phyloP scores from a whole-genome alignment of 35 echinoderm and acorn worm genomes.

The Stichopus chloronotus region DNA sequence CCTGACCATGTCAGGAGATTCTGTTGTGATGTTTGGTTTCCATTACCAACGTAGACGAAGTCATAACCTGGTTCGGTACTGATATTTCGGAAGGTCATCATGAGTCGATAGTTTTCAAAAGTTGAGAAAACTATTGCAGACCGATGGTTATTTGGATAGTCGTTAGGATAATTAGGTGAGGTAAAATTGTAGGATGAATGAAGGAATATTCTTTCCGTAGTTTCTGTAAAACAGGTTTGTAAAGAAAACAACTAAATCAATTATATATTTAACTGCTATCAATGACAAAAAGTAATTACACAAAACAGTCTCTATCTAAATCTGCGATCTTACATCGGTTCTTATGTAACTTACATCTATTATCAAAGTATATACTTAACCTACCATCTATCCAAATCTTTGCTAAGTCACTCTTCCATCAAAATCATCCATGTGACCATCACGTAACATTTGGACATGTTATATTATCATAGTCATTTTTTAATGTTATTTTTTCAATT shows the following conservation, averaged over 20 bases:
- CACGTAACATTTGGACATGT: no score
- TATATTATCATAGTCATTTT: no score
- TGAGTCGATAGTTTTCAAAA: background rate
- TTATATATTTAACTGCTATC: no score
- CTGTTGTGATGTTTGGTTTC: background rate
- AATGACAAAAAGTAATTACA: no score
- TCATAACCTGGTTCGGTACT: background rate
- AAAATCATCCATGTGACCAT: no score
- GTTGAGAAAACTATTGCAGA: background rate
- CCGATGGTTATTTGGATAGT: slow-evolving; percentile 1
- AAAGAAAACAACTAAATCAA: no score
- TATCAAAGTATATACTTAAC: no score
- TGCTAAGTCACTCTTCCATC: no score
- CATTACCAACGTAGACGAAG: background rate
- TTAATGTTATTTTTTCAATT: no score
- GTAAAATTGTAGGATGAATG: background rate
- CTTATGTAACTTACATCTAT: background rate
- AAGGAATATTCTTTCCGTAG: background rate
- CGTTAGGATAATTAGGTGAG: background rate
- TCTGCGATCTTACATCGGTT: background rate
- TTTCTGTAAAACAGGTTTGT: background rate
- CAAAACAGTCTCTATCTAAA: no score
- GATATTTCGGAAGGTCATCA: background rate
- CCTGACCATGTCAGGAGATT: background rate
- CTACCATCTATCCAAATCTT: no score